Evolutionary conservation across 2,888 invertebrate species (phyloP), one percentile per base, ranked within the genome.

Genomic region (Argyresthia albistria): DNA sequence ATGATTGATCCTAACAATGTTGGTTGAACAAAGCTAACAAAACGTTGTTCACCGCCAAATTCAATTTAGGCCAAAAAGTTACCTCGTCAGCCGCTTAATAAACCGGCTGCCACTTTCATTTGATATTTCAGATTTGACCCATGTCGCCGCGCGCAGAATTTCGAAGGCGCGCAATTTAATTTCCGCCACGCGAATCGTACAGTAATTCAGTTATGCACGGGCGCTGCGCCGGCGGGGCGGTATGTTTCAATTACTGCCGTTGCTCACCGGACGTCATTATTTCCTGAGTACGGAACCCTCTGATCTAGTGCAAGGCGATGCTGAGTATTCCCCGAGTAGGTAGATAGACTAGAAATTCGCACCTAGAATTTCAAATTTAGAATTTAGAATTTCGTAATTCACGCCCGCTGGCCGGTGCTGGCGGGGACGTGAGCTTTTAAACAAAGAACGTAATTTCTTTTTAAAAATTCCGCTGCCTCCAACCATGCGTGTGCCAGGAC

Each of bases 191-290:
- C 76, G 76, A 80, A 74, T 74, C 68, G 67, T 63, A 63, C 57
- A 59, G 68, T 74, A 75, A 80, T 75, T 74, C 68, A 67, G 64
- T 71, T 69, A 65, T 58, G 63, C 61, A 39, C 9, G 15, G 15
- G 56, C 25, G 25, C 25, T 25, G 66, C 60, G 60, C 62, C 67
- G 73, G 35, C 9, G 55, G 66, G 60, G 60, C 63, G 68, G 73
- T 73, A 70, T 73, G 71, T 75, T 77, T 73, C 77, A 70, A 72
- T 74, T 71, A 73, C 68, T 59, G 45, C 64, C 56, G 69, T 63
- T 62, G 69, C 61, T 60, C 61, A 56, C 69, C 77, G 80, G 80
- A 79, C 69, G 65, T 71, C 71, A 74, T 78, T 75, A 80, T 80
- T 80, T 80, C 79, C 78, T 75, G 76, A 60, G 59, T 60, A 64